phyloP scores from a whole-genome alignment of 92 coral and sea anemone genomes.

The Epizoanthus scotinus region DNA sequence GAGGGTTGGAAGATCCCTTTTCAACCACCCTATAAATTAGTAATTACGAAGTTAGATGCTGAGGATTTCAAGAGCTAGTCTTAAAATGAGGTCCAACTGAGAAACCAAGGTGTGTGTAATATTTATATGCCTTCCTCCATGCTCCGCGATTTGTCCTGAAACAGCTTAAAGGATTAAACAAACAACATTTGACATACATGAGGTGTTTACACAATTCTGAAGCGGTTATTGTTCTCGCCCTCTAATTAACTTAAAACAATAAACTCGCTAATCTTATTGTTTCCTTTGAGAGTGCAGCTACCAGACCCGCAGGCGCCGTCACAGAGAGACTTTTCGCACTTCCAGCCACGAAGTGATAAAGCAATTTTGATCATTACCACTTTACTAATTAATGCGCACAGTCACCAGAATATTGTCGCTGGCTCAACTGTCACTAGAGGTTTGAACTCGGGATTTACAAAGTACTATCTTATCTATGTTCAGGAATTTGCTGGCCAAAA shows the following conservation, averaged over 20 bases:
- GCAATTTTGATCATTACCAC: slow-evolving; percentile 8
- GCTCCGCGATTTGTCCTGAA: not conserved
- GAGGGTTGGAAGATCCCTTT: too few relatives aligned
- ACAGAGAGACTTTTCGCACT: slow-evolving; percentile 62
- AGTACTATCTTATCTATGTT: too few relatives aligned
- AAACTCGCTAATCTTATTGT: slow-evolving; percentile 66
- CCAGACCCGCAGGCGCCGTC: slow-evolving; percentile 86
- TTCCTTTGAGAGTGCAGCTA: slow-evolving; percentile 47
- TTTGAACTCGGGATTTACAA: too few relatives aligned
- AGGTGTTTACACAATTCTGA: slow-evolving; percentile 29
- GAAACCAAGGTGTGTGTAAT: too few relatives aligned
- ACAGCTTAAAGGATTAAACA: slow-evolving; percentile 64
- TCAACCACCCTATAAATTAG: too few relatives aligned
- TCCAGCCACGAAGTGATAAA: slow-evolving; percentile 40
- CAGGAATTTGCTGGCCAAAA: too few relatives aligned
- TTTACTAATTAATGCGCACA: not conserved
- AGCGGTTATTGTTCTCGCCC: slow-evolving; percentile 27
- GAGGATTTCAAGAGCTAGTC: too few relatives aligned
- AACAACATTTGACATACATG: slow-evolving; percentile 21
- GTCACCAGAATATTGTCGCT: not conserved
- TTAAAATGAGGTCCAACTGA: too few relatives aligned
- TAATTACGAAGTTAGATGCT: too few relatives aligned
- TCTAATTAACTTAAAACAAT: slow-evolving; percentile 52
- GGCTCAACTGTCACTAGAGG: not conserved
- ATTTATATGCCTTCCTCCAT: too few relatives aligned